phyloP scores from a whole-genome alignment of 2,113 vertebrate species.

The Triplophysa rosa region DNA sequence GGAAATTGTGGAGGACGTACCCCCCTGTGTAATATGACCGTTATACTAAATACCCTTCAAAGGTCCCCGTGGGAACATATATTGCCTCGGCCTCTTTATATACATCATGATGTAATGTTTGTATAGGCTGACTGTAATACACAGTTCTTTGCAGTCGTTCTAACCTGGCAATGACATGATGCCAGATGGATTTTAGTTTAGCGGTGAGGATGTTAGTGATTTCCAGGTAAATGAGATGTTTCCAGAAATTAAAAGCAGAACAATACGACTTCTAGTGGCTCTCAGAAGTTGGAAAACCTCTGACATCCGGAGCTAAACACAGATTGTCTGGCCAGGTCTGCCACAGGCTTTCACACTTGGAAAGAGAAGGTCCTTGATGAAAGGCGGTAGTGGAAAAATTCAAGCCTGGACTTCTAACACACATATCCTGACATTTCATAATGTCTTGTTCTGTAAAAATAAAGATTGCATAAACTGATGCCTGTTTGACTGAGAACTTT shows the following conservation, averaged over 20 bases:
- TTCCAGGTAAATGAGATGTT: slow-evolving; percentile 40
- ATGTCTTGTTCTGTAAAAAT: slow-evolving; percentile 22
- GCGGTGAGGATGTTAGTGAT: slow-evolving; percentile 52
- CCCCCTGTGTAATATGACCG: slow-evolving; percentile 21
- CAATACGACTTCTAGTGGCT: slow-evolving; percentile 54
- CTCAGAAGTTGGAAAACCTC: slow-evolving; percentile 45
- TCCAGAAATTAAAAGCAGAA: slow-evolving; percentile 59
- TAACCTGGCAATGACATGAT: slow-evolving; percentile 37
- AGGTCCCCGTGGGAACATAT: neutral
- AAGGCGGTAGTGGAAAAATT: slow-evolving; percentile 36
- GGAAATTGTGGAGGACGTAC: slow-evolving; percentile 17
- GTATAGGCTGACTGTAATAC: neutral
- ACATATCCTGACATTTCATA: slow-evolving; percentile 11
- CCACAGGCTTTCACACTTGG: slow-evolving; percentile 33
- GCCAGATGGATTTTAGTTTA: slow-evolving; percentile 63
- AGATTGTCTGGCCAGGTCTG: slow-evolving; percentile 57
- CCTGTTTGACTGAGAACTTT: neutral
- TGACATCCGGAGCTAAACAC: slow-evolving; percentile 52
- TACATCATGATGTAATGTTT: slow-evolving; percentile 43
- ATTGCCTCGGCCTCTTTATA: neutral
- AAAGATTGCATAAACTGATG: neutral
- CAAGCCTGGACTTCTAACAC: slow-evolving; percentile 48
- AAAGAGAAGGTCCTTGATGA: neutral
- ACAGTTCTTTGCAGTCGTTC: slow-evolving; percentile 1
- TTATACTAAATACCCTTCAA: slow-evolving; percentile 26